Evolutionary conservation across 2,888 invertebrate genomes (phyloP).

Genomic region (Chrysopilus asiliformis): DNA sequence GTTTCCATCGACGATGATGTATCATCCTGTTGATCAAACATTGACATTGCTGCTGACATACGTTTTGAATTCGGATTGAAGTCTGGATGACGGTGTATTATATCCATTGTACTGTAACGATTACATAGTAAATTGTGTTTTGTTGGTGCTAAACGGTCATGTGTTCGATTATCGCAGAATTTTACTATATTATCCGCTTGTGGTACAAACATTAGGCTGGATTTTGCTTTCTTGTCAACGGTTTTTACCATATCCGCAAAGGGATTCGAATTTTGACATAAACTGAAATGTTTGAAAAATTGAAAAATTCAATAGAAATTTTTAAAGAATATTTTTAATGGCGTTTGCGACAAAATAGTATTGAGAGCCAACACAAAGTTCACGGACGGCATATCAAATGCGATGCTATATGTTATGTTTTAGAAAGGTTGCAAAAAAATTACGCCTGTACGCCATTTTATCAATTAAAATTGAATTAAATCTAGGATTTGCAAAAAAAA

Average conservation of each 20-base stretch:
- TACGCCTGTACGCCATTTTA: no score
- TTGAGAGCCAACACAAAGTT: no score
- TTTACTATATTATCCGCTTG: conserved; percentile 40
- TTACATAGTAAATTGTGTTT: conserved; percentile 52
- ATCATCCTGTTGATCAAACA: no score
- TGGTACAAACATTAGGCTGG: conserved; percentile 41
- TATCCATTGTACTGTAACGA: conserved; percentile 43
- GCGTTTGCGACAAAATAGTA: no score
- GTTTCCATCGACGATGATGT: no score
- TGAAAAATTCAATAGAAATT: not conserved
- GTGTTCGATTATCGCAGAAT: conserved; percentile 48
- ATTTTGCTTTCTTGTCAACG: conserved; percentile 35
- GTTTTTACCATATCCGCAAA: conserved; percentile 12
- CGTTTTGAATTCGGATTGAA: no score
- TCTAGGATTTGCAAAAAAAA: no score
- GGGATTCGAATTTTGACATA: conserved; percentile 9
- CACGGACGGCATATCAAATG: no score
- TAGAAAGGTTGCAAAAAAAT: no score
- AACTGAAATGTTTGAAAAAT: conserved; percentile 3
- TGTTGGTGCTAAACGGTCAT: conserved; percentile 48
- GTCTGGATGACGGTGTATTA: conserved; percentile 42
- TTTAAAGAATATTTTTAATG: not conserved
- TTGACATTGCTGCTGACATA: no score
- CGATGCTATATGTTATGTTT: no score
- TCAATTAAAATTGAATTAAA: no score